phyloP scores from a whole-genome alignment of 2,888 invertebrate genomes.

The Platycheirus albimanus region DNA sequence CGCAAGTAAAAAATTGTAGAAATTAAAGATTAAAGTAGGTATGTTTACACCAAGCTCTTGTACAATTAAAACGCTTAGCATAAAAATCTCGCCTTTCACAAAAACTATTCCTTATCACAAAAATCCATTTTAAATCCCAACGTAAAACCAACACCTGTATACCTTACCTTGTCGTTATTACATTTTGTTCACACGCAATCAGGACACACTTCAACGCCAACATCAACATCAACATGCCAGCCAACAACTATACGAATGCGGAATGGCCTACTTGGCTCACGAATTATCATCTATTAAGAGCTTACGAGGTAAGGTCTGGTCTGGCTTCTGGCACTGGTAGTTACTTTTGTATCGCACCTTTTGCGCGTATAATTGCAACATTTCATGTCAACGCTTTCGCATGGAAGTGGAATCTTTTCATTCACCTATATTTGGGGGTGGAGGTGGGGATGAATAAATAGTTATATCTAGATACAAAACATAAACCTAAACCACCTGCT shows the following conservation, averaged over 20 bases:
- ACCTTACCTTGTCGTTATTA: constrained; percentile 4
- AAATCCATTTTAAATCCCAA: background rate
- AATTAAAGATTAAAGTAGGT: no score
- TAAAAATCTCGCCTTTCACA: no score
- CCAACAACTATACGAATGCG: background rate
- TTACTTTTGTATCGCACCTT: constrained; percentile 65
- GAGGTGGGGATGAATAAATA: background rate
- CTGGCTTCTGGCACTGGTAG: constrained; percentile 1
- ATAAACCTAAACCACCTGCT: constrained; percentile 42
- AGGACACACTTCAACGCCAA: no score
- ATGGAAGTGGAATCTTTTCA: constrained; percentile 1
- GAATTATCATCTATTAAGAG: constrained; percentile 65
- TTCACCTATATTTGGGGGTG: background rate
- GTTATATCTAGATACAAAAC: constrained; percentile 6
- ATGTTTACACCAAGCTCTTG: no score
- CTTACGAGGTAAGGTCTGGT: constrained; percentile 5
- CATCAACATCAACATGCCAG: constrained; percentile 33
- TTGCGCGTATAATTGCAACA: constrained; percentile 67
- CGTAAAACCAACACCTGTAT: constrained; percentile 38
- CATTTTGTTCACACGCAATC: constrained; percentile 39
- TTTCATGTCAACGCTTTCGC: constrained; percentile 60
- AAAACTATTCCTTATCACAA: background rate
- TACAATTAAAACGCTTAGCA: no score
- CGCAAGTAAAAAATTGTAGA: no score
- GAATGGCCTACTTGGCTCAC: constrained; percentile 56